Conservation (phyloP, 2,113 vertebrate species). For the Capricornis sumatraensis region DNA sequence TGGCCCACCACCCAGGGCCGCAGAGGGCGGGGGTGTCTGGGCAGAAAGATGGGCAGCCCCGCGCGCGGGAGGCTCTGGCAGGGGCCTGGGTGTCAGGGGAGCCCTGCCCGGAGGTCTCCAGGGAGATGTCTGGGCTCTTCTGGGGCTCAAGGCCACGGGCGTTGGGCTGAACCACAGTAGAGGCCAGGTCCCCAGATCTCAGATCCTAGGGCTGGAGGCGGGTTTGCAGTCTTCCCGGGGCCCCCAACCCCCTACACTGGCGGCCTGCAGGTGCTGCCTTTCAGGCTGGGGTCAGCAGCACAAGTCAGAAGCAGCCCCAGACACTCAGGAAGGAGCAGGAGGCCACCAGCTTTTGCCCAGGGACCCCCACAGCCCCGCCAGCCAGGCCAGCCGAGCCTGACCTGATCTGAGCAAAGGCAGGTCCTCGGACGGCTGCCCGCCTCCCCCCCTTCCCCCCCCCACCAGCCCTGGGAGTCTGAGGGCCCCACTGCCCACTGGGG, state of each 20-base stretch:
- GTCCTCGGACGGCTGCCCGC: not conserved
- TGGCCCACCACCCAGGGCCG: not conserved
- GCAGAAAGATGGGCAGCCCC: no score
- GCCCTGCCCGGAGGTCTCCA: accelerated
- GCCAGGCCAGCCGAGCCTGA: accelerated
- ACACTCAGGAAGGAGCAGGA: accelerated
- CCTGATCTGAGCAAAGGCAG: not conserved
- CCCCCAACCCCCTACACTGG: accelerated
- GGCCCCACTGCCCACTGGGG: accelerated
- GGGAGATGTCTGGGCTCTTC: not conserved
- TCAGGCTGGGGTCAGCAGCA: not conserved
- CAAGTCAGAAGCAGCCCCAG: not conserved
- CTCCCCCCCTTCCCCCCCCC: accelerated
- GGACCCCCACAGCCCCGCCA: not conserved
- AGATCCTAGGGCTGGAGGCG: not conserved
- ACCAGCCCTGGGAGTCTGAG: not conserved
- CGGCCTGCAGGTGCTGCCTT: accelerated
- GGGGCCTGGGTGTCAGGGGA: accelerated
- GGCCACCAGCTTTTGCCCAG: not conserved
- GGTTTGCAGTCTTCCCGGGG: accelerated
- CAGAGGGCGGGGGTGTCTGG: accelerated
- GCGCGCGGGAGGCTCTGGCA: accelerated
- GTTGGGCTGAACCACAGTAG: accelerated
- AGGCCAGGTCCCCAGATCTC: accelerated
- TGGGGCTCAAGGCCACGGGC: accelerated